These are phyloP conservation scores for Ecdyonurus torrentis DNA, from an alignment of 2,888 invertebrate genomes.

Conservation along the genomic window DNA sequence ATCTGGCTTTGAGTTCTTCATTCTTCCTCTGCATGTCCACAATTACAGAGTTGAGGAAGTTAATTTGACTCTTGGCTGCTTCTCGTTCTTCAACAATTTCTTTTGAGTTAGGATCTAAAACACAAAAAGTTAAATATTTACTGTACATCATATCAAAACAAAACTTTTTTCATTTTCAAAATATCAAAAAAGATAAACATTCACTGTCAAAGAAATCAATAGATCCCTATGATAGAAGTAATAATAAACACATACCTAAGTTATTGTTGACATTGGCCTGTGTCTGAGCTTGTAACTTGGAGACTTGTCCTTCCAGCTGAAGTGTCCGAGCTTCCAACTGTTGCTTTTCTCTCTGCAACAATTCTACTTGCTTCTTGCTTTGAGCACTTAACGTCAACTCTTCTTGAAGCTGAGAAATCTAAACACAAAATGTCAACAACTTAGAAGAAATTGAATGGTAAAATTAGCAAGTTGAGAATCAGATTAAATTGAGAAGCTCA, in stretches of 20 bases:
- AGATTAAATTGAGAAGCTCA: background rate
- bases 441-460: background rate
- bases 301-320: conserved; percentile 16
- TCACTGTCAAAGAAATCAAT: no score
- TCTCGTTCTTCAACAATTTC: conserved; percentile 41
- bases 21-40: conserved; percentile 91
- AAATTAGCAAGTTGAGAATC: background rate
- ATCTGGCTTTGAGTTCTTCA: conserved; percentile 58
- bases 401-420: conserved; percentile 11
- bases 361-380: conserved; percentile 12
- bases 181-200: no score
- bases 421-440: conserved; percentile 8
- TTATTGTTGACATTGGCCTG: conserved; percentile 16
- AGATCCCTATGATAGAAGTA: no score
- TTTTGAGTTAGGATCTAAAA: conserved; percentile 15
- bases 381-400: conserved; percentile 11
- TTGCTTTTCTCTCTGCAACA: conserved; percentile 16
- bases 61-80: conserved; percentile 54
- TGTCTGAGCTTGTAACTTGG: background rate
- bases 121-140: background rate
- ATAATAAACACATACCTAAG: no score
- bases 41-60: conserved; percentile 91
- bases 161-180: no score
- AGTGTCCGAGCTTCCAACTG: conserved; percentile 16
- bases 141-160: no score